Percentiles rank a stretch among this genome's conserved stretches.
These are phyloP conservation scores for Lamproptera curius DNA, from an alignment of 2,888 invertebrate genomes.

Conservation along the genomic window DNA sequence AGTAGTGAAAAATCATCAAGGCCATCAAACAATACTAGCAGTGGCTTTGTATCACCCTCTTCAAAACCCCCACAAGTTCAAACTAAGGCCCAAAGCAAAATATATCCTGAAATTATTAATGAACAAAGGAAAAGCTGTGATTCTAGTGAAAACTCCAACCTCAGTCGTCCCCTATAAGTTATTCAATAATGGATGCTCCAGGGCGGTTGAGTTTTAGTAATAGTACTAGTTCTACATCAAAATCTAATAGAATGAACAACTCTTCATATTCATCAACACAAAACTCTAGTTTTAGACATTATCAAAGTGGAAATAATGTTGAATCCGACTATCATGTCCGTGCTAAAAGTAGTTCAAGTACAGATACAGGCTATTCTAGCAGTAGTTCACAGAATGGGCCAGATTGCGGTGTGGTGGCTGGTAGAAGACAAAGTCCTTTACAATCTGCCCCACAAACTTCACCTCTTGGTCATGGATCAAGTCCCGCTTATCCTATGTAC, in stretches of 20 bases:
- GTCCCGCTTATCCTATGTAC: constrained; percentile 90
- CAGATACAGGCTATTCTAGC: constrained; percentile 80
- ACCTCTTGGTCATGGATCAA: constrained; percentile 85
- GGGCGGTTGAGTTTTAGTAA: constrained; percentile 80
- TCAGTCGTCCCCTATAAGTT: constrained; percentile 86
- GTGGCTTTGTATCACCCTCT: constrained; percentile 76
- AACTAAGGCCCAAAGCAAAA: constrained; percentile 87
- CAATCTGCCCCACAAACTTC: constrained; percentile 85
- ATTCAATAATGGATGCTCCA: constrained; percentile 85
- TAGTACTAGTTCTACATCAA: constrained; percentile 70
- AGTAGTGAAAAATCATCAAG: constrained; percentile 58
- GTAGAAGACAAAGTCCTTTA: constrained; percentile 84
- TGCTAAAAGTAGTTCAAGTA: constrained; percentile 80
- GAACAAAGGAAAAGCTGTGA: constrained; percentile 78
- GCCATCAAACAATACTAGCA: constrained; percentile 51
- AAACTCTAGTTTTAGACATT: constrained; percentile 79
- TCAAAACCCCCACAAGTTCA: constrained; percentile 79
- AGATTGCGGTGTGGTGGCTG: constrained; percentile 81
- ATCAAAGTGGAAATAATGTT: constrained; percentile 78
- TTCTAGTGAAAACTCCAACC: constrained; percentile 70
- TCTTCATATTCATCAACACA: constrained; percentile 75
- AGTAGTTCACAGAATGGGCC: constrained; percentile 81
- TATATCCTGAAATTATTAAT: constrained; percentile 82
- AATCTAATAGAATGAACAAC: constrained; percentile 65
- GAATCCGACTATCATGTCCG: constrained; percentile 80